These are phyloP conservation scores for Metacarcinus magister DNA, from an alignment of 2,888 invertebrate genomes.

Conservation along the genomic window DNA sequence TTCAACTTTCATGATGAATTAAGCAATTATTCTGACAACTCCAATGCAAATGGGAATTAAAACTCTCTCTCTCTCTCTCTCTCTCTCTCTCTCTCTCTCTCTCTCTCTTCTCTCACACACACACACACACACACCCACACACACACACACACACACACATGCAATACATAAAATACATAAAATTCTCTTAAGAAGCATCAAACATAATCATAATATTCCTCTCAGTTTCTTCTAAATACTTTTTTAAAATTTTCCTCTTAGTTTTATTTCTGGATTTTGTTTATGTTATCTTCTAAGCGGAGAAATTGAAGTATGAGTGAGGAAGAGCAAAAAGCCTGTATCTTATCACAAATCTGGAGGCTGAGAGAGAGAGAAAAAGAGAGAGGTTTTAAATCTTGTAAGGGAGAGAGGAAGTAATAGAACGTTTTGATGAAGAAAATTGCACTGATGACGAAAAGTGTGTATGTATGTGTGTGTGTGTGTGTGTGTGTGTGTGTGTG, in stretches of 20 bases:
- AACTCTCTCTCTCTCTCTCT: background rate
- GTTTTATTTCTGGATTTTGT: background rate
- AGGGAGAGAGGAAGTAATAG: background rate
- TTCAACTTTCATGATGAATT: too few species aligned
- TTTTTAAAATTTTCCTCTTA: background rate
- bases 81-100: conserved; percentile 45
- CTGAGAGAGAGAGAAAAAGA: conserved; percentile 19
- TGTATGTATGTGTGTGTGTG: background rate
- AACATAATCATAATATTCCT: background rate
- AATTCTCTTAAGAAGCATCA: background rate
- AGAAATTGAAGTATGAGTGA: background rate
- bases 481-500: background rate
- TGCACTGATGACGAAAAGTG: background rate
- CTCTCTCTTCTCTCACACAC: background rate
- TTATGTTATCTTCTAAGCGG: background rate
- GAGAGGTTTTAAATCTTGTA: background rate
- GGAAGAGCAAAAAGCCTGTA: background rate
- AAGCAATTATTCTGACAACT: too few species aligned
- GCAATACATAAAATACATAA: too few species aligned
- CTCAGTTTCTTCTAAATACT: background rate
- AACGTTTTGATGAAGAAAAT: background rate
- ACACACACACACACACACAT: background rate
- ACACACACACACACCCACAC: background rate
- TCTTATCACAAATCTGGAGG: background rate
- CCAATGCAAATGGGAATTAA: too few species aligned